A percentile compares a stretch with the other conserved stretches of the same genome.
Evolutionary conservation across 2,113 vertebrate species (phyloP).

Genomic region (Oreocharis arfaki): DNA sequence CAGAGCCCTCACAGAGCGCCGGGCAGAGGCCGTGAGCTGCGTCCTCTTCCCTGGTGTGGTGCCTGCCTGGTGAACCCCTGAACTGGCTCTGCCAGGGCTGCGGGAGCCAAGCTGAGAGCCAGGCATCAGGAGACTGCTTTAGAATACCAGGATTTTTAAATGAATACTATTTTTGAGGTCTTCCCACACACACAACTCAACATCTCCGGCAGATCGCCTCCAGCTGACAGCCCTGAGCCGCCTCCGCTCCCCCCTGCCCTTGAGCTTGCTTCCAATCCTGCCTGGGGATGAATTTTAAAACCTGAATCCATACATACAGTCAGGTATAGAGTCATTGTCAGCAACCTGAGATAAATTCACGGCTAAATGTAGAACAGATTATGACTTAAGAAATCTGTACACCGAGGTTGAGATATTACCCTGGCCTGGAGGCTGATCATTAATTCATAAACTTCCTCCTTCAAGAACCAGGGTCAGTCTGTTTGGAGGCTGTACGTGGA

Average conservation of each 20-base stretch:
- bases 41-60: too few species aligned
- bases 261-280: not conserved
- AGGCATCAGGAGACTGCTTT: not conserved
- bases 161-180: not conserved
- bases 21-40: accelerated
- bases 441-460: not conserved
- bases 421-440: not conserved
- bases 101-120: not conserved
- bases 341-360: not conserved
- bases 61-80: not conserved
- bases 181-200: not conserved
- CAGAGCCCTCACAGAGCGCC: accelerated
- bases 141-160: not conserved
- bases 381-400: not conserved
- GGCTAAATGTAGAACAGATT: not conserved
- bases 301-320: not conserved
- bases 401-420: not conserved
- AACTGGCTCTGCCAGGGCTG: not conserved
- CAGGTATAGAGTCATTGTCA: not conserved
- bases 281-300: not conserved
- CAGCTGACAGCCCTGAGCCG: constrained; percentile 7
- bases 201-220: not conserved
- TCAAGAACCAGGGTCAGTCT: not conserved
- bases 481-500: not conserved
- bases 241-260: not conserved